Evolutionary conservation across 2,113 vertebrate species (phyloP), one percentile per base, ranked within the genome.

Genomic region (Gasterosteus nipponicus): DNA sequence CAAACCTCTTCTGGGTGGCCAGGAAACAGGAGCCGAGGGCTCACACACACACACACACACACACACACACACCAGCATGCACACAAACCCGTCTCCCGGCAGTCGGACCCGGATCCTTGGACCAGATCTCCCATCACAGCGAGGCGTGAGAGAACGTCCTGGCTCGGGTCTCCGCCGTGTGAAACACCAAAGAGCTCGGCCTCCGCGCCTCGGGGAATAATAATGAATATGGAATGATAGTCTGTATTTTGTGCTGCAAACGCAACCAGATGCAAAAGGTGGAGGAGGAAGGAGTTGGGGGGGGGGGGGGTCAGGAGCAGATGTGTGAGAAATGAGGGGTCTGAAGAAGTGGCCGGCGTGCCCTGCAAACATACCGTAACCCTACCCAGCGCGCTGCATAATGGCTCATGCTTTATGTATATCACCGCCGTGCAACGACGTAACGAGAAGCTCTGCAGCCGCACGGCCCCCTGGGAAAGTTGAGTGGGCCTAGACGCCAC

Each of bases 201-300:
- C 73, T 61, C 68, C 77, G 90, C 81, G 96, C 97, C 96, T 94
- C 93, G 53, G 96, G 96, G 96, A 96, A 96, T 93, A 96, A 95
- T 96, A 95, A 96, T 96, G 96, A 97, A 96, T 97, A 96, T 96
- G 95, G 95, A 97, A 96, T 96, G 96, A 96, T 96, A 63, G 84
- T 85, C 76, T 59, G 83, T 82, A 96, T 96, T 91, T 96, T 96
- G 95, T 94, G 88, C 94, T 93, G 90, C 95, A 97, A 97, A 98
- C 93, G 94, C 96, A 96, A 96, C 96, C 97, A 98, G 96, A 98
- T 98, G 96, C 95, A 93, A 96, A 86, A 94, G 90, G 87, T 92
- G 90, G 75, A 80, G 42, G 68, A 94, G 88, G 94, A 90, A 95
- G 92, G 95, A 96, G 97, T 87, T 93, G 90, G 94, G 93, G 95